These are phyloP conservation scores for Eremobia ochroleuca DNA, from an alignment of 2,888 invertebrate genomes.

Conservation along the genomic window DNA sequence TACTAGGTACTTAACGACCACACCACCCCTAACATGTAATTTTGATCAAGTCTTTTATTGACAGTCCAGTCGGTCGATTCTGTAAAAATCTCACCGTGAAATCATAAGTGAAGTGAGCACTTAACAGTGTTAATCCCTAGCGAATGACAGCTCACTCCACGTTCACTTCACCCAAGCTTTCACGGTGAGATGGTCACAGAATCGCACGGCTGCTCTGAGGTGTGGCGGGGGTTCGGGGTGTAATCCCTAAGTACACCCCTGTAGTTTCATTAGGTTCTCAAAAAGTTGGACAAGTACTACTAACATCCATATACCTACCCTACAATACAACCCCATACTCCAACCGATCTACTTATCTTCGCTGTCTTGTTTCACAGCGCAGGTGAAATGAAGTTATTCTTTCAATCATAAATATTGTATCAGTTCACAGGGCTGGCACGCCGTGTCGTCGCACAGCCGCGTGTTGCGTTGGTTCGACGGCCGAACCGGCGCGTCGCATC, in stretches of 20 bases:
- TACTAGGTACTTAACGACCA: too few species aligned
- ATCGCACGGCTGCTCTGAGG: too few species aligned
- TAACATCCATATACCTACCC: background rate
- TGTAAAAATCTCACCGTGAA: too few species aligned
- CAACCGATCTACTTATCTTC: background rate
- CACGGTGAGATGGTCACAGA: too few species aligned
- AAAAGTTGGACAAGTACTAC: too few species aligned
- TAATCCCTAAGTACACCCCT: background rate
- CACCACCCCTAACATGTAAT: too few species aligned
- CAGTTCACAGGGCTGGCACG: constrained; percentile 38
- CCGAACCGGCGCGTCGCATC: constrained; percentile 85
- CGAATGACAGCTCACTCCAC: too few species aligned
- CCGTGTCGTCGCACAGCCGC: constrained; percentile 27
- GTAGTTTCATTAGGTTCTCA: background rate
- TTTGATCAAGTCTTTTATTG: too few species aligned
- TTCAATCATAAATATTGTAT: constrained; percentile 55
- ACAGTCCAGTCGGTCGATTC: too few species aligned
- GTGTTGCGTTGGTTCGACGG: constrained; percentile 68
- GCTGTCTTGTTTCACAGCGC: background rate
- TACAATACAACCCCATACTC: background rate
- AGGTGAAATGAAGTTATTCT: constrained; percentile 4
- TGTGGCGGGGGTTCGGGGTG: background rate
- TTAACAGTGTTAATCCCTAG: too few species aligned
- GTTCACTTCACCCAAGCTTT: too few species aligned
- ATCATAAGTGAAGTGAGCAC: too few species aligned